Percentiles rank a stretch among this genome's conserved stretches.
phyloP scores from a whole-genome alignment of 2,888 invertebrate species.

The Orthonychiurus folsomi region DNA sequence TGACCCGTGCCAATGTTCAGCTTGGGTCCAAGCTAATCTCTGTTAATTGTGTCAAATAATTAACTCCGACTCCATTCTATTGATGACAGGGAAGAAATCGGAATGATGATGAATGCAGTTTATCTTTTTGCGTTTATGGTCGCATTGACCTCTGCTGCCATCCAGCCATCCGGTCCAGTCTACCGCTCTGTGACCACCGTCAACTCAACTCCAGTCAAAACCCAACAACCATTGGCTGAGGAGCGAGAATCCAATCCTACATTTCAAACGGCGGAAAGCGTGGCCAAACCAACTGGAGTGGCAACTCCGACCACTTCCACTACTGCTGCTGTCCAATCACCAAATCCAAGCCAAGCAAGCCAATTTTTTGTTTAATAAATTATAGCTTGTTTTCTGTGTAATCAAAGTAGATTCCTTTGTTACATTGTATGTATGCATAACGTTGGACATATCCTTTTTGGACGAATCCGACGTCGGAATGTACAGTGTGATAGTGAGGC shows the following conservation, averaged over 20 bases:
- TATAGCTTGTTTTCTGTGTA: too few species aligned
- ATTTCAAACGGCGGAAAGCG: slow-evolving; percentile 4
- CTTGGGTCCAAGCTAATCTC: too few species aligned
- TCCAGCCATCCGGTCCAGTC: slow-evolving; percentile 24
- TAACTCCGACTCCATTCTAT: too few species aligned
- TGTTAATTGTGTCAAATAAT: too few species aligned
- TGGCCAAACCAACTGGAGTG: neutral
- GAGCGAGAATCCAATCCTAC: slow-evolving; percentile 24
- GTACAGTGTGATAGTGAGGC: too few species aligned
- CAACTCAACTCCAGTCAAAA: neutral
- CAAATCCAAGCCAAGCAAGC: too few species aligned
- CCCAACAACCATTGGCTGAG: slow-evolving; percentile 17
- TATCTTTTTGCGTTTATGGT: slow-evolving; percentile 18
- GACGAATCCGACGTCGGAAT: too few species aligned
- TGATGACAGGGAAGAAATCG: slow-evolving; percentile 5
- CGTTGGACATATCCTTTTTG: too few species aligned
- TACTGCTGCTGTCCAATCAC: neutral
- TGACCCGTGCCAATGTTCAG: too few species aligned
- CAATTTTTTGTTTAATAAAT: too few species aligned
- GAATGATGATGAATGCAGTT: slow-evolving; percentile 24
- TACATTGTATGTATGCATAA: too few species aligned
- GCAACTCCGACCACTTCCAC: neutral
- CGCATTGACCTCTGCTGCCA: slow-evolving; percentile 23
- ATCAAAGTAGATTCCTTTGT: too few species aligned
- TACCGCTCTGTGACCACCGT: slow-evolving; percentile 24